A percentile compares a stretch with the other conserved stretches of the same genome.
These are phyloP conservation scores for Mastomys coucha DNA, from an alignment of 2,113 vertebrate genomes.

Conservation along the genomic window DNA sequence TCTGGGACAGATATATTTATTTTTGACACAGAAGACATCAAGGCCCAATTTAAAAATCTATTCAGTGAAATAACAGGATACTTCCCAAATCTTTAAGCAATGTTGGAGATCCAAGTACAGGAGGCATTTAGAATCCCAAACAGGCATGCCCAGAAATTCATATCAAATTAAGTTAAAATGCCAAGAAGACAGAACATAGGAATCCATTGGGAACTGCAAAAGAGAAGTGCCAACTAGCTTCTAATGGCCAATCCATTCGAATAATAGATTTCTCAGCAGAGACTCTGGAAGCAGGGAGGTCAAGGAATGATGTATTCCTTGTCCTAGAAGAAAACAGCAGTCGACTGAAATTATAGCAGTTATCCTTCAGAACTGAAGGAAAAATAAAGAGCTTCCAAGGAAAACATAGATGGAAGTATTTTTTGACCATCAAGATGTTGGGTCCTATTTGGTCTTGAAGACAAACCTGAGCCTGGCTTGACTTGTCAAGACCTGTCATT, in stretches of 20 bases:
- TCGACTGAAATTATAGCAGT: background rate
- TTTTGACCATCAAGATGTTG: background rate
- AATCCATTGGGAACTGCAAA: background rate
- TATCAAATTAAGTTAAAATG: background rate
- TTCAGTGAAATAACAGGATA: background rate
- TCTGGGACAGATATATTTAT: background rate
- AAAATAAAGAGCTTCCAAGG: background rate
- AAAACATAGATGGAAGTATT: background rate
- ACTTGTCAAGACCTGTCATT: too few relatives aligned
- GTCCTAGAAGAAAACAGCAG: background rate
- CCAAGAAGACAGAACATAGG: background rate
- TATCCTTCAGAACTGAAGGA: background rate
- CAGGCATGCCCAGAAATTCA: background rate
- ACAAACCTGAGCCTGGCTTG: too few relatives aligned
- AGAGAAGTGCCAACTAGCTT: background rate
- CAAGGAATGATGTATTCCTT: background rate
- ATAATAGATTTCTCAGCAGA: slow-evolving; percentile 7
- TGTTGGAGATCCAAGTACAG: background rate
- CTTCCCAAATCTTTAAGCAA: background rate
- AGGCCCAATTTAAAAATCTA: background rate
- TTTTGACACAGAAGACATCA: background rate
- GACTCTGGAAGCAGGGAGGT: background rate
- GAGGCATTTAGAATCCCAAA: background rate
- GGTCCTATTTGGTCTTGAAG: too few relatives aligned
- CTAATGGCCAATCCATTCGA: background rate